These are phyloP conservation scores for Nipponacmea schrenckii DNA, from an alignment of 2,888 invertebrate genomes.

Conservation along the genomic window DNA sequence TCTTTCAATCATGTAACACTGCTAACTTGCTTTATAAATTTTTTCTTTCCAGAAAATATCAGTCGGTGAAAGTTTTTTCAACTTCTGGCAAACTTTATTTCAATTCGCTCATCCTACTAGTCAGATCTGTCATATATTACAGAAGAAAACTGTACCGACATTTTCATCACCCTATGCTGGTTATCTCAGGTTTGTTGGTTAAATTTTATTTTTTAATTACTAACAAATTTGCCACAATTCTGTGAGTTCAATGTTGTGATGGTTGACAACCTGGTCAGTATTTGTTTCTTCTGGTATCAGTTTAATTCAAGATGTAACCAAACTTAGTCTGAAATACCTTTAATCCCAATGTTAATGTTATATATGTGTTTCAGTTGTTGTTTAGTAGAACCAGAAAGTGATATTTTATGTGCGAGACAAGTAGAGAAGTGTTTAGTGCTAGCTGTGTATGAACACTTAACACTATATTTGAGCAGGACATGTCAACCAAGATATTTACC, in stretches of 20 bases:
- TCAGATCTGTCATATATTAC: constrained; percentile 40
- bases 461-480: constrained; percentile 38
- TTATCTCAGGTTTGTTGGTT: constrained; percentile 48
- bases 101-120: constrained; percentile 49
- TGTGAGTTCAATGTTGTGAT: no score
- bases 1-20: no score
- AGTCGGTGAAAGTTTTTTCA: constrained; percentile 40
- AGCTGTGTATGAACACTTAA: constrained; percentile 38
- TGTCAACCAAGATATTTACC: constrained; percentile 41
- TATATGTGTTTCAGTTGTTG: constrained; percentile 43
- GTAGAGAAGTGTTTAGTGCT: constrained; percentile 51
- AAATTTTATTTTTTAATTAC: no score
- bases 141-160: constrained; percentile 22
- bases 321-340: no score
- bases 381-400: constrained; percentile 48
- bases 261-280: no score
- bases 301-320: no score
- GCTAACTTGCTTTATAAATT: no score
- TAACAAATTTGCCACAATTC: no score
- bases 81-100: constrained; percentile 48
- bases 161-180: constrained; percentile 53
- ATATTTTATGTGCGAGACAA: constrained; percentile 54
- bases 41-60: constrained; percentile 38
- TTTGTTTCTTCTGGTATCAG: no score
- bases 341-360: not conserved